Conservation (phyloP, 2,888 invertebrate species). For the Sepioteuthis lessoniana region DNA sequence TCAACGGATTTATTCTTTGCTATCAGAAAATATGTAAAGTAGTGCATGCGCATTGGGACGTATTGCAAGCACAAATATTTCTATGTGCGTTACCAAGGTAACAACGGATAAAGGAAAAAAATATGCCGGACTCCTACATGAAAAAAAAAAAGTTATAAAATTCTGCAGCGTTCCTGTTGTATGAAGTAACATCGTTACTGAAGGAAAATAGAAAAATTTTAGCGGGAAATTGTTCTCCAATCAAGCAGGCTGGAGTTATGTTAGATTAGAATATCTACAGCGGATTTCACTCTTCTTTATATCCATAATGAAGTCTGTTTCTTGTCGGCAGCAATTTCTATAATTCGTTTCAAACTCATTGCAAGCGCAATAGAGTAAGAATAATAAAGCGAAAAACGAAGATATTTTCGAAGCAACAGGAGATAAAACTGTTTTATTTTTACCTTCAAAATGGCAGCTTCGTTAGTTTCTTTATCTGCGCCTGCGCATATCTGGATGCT, state of each 20-base stretch:
- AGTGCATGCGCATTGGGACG: neutral
- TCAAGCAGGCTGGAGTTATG: neutral
- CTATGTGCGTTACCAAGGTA: neutral
- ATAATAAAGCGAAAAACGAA: neutral
- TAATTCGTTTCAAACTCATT: neutral
- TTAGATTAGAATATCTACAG: neutral
- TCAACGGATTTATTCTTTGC: neutral
- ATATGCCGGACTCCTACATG: neutral
- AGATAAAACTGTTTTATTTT: neutral
- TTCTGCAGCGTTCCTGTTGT: neutral
- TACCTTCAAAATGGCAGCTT: neutral
- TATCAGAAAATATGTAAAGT: neutral
- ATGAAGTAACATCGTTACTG: slow-evolving; percentile 2
- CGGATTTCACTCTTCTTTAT: neutral
- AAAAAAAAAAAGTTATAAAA: neutral
- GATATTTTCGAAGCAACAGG: neutral
- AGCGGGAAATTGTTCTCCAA: neutral
- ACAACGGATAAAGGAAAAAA: neutral
- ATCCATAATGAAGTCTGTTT: slow-evolving; percentile 2
- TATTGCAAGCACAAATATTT: neutral
- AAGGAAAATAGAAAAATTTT: neutral
- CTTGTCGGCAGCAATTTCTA: neutral
- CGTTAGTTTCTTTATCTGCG: neutral
- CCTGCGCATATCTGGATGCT: neutral
- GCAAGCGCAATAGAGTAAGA: neutral